Evolutionary conservation across 2,888 invertebrate species (phyloP).

Genomic region (Abrostola triplasia): DNA sequence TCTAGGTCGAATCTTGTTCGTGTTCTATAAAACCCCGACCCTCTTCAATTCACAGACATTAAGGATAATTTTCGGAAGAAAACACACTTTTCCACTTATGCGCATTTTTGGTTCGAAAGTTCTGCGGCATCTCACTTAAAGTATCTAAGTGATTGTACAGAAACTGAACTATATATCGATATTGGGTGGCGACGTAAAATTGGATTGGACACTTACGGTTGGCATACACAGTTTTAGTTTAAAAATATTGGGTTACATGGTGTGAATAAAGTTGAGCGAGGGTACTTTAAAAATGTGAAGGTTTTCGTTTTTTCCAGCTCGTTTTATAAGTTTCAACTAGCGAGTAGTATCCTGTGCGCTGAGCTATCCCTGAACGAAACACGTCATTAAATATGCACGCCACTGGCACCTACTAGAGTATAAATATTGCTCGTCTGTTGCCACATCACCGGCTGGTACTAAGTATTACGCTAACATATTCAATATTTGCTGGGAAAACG

Average conservation of each 20-base stretch:
- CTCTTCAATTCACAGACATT: constrained; percentile 50
- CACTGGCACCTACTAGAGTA: constrained; percentile 53
- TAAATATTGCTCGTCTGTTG: constrained; percentile 50
- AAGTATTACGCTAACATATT: constrained; percentile 46
- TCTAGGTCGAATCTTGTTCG: constrained; percentile 37
- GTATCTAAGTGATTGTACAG: constrained; percentile 33
- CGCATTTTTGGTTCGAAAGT: constrained; percentile 43
- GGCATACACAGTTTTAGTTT: constrained; percentile 16
- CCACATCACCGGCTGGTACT: constrained; percentile 43
- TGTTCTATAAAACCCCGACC: constrained; percentile 49
- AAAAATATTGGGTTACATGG: constrained; percentile 5
- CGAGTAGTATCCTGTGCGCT: constrained; percentile 34
- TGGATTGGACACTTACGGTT: constrained; percentile 28
- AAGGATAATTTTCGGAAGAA: constrained; percentile 47
- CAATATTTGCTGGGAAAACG: constrained; percentile 33
- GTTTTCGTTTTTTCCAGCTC: constrained; percentile 6
- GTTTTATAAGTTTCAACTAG: constrained; percentile 27
- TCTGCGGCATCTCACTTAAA: constrained; percentile 17
- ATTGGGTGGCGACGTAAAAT: constrained; percentile 30
- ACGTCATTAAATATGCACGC: constrained; percentile 62
- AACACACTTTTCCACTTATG: constrained; percentile 52
- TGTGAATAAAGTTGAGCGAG: neutral
- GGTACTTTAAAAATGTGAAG: neutral
- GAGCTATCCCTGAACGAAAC: constrained; percentile 19
- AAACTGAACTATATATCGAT: constrained; percentile 16